phyloP scores from a whole-genome alignment of 2,113 vertebrate species.

The Sander lucioperca region DNA sequence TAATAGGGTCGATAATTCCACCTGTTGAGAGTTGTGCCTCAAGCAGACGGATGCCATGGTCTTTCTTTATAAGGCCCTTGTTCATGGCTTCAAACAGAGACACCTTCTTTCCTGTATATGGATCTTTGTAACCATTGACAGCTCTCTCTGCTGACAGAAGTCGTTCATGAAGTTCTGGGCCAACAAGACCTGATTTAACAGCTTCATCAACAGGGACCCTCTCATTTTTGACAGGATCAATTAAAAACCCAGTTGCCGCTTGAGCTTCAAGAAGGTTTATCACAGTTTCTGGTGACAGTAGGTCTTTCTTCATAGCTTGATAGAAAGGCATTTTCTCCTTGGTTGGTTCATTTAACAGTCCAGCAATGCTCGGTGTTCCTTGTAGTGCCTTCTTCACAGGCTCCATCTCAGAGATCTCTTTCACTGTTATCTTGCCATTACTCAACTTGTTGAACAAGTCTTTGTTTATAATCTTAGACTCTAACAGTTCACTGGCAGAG shows the following conservation, averaged over 20 bases:
- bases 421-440: constrained; percentile 87
- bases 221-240: constrained; percentile 87
- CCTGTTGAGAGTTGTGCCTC: constrained; percentile 93
- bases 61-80: constrained; percentile 92
- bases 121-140: constrained; percentile 91
- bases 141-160: constrained; percentile 94
- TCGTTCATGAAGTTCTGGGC: constrained; percentile 94
- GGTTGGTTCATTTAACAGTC: constrained; percentile 87
- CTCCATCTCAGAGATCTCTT: constrained; percentile 88
- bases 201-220: constrained; percentile 88
- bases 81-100: constrained; percentile 93
- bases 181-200: constrained; percentile 90
- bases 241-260: constrained; percentile 90
- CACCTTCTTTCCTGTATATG: constrained; percentile 91
- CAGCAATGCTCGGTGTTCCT: constrained; percentile 87
- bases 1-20: constrained; percentile 91
- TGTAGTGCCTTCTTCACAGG: constrained; percentile 87
- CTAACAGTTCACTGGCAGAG: constrained; percentile 88
- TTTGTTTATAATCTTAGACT: constrained; percentile 88
- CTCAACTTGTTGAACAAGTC: constrained; percentile 91
- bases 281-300: constrained; percentile 86
- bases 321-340: constrained; percentile 91
- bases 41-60: constrained; percentile 89
- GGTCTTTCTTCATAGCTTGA: constrained; percentile 90
- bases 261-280: constrained; percentile 92